Evolutionary conservation across 64 coral and sea anemone species (phyloP).

Genomic region (Montipora cactus): DNA sequence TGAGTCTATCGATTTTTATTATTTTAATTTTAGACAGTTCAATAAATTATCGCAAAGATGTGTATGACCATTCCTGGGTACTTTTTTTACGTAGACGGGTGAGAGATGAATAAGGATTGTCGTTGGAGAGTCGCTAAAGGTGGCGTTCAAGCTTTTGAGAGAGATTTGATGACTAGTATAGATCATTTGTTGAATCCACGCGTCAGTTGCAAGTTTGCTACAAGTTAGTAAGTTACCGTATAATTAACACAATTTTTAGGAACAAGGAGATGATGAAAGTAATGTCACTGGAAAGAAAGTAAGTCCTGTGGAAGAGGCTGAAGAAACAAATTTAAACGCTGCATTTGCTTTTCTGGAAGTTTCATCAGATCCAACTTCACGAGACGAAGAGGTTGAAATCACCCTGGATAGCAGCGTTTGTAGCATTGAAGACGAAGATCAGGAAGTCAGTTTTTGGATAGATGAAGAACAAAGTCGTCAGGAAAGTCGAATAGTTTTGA

Average conservation of each 20-base stretch:
- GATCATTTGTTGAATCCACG: constrained; percentile 8
- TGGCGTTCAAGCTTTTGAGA: not conserved
- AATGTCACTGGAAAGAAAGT: too few species aligned
- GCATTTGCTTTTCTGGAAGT: too few species aligned
- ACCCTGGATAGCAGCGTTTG: not conserved
- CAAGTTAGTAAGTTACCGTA: not conserved
- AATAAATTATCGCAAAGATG: constrained; percentile 1
- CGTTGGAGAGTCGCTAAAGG: not conserved
- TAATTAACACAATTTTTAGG: too few species aligned
- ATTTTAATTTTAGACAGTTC: not conserved
- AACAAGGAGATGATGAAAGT: too few species aligned
- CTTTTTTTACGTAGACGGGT: not conserved
- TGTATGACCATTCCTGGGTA: not conserved
- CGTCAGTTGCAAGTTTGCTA: not conserved
- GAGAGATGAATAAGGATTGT: not conserved
- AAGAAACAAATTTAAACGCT: too few species aligned
- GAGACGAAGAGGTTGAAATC: not conserved
- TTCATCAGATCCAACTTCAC: too few species aligned
- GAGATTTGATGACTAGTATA: not conserved
- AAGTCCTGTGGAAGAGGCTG: too few species aligned
- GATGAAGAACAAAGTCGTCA: constrained; percentile 2
- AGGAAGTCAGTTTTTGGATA: constrained; percentile 48
- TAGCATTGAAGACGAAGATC: not conserved
- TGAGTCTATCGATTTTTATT: not conserved
- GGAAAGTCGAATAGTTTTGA: constrained; percentile 18